Base-by-base conservation (phyloP, 2,113 vertebrate genomes). In the Oncorhynchus mykiss region DNA sequence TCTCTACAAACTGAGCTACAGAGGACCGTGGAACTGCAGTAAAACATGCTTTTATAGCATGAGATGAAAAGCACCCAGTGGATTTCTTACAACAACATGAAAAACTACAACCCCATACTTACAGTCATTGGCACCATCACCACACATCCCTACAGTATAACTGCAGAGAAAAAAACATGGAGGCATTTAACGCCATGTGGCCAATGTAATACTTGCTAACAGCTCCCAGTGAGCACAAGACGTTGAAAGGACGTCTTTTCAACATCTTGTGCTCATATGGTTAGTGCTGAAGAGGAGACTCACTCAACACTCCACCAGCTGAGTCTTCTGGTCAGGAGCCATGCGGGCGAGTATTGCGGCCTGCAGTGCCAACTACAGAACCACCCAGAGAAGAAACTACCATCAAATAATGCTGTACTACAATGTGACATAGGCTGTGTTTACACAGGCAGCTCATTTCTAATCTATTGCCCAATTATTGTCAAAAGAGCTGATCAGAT, bases 41-140 rank as follows among this genome's bases (percentile, higher is more conserved):
- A 25, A 45, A 45, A 70, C 20, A 12, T 34, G 34, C 34, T 7
- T 34, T 34, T 34, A 34, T 34, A 34, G 34, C 34, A 34, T 34
- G 34, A 34, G 34, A 34, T 7, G 34, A 34, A 39, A 39, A 39
- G 34, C 34, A 39, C 2, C 34, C 34, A 39, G 34, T 39, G 34
- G 34, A 39, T 39, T 39, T 39, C 39, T 2, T 39, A 9, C 8
- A 39, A 39, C 34, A 12, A 3, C 14, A 45, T 22, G 18, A 20
- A 5, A 57, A 54, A 24, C 2, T 7, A 67, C 9, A 48, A 82
- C 77, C 65, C 29, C 9, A 69, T 78, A 96, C 97, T 96, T 92
- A 99, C 98, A 99, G 88, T 99, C 98, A 78, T 99, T 99, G 20
- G 97, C 97, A 34, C 97, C 98, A 72, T 99, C 98, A 34, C 98